Base-by-base conservation (phyloP, 2,888 invertebrate genomes). In the Linnaemya tessellans region DNA sequence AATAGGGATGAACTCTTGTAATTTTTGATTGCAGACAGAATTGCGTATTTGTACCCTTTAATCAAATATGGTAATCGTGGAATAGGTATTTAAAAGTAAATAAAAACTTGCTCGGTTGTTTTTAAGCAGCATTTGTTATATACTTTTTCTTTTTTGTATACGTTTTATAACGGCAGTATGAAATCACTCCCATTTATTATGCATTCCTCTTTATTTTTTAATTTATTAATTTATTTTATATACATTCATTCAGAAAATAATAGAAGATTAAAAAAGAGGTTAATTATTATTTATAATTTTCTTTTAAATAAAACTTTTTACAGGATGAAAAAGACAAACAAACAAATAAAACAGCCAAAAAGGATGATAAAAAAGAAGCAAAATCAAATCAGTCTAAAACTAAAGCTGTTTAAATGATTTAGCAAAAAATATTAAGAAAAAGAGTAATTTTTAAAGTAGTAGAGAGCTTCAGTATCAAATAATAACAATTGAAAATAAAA, bases 281-380 rank as follows among this genome's bases (percentile, higher is more conserved):
- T 81, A 81, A 81, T 81, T 65, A 75, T 70, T 79, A 79, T 80
- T 78, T 81, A 62, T 25, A 64, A 56, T 73, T 80, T 84, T 84
- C 74, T 85, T 85, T 85, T 75, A 51, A 85, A 80, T 80, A 74
- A 75, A 82, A 85, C 82, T 90, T 89, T 88, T 92, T 92, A 89
- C 92, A 92, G 92, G 92, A 92, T 91, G 91, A 91, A 91, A 92
- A 92, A 90, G 89, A 90, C 88, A 91, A 89, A 89, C 89, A 90
- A 83, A 90, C 89, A 89, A 92, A 89, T 88, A 91, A 89, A 90
- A 92, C 89, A 89, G 90, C 89, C 89, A 89, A 89, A 87, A 88
- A 88, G 89, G 89, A 88, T 87, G 91, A 88, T 87, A 89, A 88
- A 85, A 89, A 90, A 88, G 91, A 90, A 87, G 90, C 87, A 88